phyloP scores from a whole-genome alignment of 2,888 invertebrate species.

The Phania funesta region DNA sequence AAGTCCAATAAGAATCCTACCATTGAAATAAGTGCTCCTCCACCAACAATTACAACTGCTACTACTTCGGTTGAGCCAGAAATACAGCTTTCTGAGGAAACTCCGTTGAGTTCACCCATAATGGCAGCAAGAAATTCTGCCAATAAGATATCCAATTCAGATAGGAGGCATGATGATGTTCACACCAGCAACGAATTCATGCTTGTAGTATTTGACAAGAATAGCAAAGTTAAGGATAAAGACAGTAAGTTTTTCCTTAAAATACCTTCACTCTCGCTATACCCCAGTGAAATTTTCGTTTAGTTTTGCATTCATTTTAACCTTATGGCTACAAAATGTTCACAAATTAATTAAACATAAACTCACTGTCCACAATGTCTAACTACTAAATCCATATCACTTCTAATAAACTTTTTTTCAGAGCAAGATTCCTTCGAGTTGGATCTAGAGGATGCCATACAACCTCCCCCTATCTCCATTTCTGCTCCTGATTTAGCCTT shows the following conservation, averaged over 20 bases:
- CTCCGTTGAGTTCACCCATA: conserved; percentile 49
- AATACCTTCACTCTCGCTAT: conserved; percentile 22
- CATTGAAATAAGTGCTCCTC: conserved; percentile 77
- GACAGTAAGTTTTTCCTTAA: conserved; percentile 78
- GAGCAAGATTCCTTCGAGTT: conserved; percentile 84
- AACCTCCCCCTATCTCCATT: conserved; percentile 90
- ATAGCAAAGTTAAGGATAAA: conserved; percentile 81
- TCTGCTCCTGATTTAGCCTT: conserved; percentile 90
- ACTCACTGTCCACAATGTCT: not conserved
- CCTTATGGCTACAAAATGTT: not conserved
- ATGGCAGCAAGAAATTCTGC: conserved; percentile 56
- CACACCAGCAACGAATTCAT: conserved; percentile 90
- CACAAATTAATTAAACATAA: not conserved
- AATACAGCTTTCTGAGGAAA: conserved; percentile 58
- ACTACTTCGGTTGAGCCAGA: conserved; percentile 28
- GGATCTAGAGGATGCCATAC: conserved; percentile 85
- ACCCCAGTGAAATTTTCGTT: conserved; percentile 50
- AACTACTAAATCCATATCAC: conserved; percentile 41
- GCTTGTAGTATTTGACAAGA: conserved; percentile 86
- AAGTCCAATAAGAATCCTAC: conserved; percentile 69
- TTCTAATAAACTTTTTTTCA: conserved; percentile 69
- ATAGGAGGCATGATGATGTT: conserved; percentile 79
- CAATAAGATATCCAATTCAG: conserved; percentile 63
- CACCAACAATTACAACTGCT: conserved; percentile 26
- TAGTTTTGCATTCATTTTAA: not conserved